phyloP scores from a whole-genome alignment of 2,113 vertebrate genomes.

The Sitta europaea region DNA sequence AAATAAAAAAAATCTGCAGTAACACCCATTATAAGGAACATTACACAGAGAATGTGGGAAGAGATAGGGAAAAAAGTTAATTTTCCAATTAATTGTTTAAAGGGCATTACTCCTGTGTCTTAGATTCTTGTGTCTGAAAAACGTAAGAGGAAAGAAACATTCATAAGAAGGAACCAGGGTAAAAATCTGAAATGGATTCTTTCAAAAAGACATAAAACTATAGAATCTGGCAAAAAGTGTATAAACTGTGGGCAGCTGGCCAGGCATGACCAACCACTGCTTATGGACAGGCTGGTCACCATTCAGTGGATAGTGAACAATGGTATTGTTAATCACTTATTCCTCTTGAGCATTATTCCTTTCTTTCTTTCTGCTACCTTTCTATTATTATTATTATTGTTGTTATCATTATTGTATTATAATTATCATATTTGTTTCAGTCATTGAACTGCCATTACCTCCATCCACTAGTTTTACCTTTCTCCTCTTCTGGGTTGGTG shows the following conservation, averaged over 20 bases:
- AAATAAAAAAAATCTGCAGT: neutral
- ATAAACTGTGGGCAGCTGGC: neutral
- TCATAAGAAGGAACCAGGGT: neutral
- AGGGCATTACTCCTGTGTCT: neutral
- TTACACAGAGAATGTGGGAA: neutral
- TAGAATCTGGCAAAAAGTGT: neutral
- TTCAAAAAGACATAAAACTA: neutral
- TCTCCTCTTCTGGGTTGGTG: too few relatives aligned
- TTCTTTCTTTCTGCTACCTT: neutral
- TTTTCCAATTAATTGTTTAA: neutral
- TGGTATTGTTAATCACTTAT: neutral
- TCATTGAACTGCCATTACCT: neutral
- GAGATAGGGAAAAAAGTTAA: neutral
- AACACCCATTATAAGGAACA: neutral
- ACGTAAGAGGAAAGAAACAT: neutral
- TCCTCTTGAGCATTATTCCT: neutral
- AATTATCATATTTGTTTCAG: neutral
- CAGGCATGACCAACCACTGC: neutral
- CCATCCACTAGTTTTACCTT: neutral
- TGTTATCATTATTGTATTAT: too few relatives aligned
- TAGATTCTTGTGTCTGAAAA: neutral
- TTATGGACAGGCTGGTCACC: neutral
- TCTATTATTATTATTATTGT: neutral
- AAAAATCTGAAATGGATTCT: neutral
- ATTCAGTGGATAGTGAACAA: neutral